Evolutionary conservation across 2,113 vertebrate genomes (phyloP).

Genomic region (Trachemys scripta): DNA sequence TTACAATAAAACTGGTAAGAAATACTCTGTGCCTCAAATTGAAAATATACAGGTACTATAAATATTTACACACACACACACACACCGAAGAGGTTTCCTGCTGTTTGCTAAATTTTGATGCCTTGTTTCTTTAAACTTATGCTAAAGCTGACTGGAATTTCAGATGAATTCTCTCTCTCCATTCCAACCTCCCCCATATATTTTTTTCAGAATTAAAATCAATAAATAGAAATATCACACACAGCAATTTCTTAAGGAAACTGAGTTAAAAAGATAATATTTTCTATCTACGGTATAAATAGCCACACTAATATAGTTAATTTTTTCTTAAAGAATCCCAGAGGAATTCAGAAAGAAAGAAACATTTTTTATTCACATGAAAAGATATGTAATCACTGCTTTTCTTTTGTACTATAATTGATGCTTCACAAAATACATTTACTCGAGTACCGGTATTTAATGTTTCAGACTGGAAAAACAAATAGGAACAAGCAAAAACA

Average conservation of each 20-base stretch:
- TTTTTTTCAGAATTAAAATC: neutral
- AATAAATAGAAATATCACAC: constrained; percentile 30
- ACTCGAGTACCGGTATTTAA: constrained; percentile 4
- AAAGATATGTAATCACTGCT: constrained; percentile 38
- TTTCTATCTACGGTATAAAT: constrained; percentile 10
- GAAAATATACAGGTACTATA: neutral
- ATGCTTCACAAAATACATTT: constrained; percentile 45
- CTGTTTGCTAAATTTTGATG: constrained; percentile 58
- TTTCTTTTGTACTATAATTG: constrained; percentile 38
- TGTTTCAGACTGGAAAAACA: constrained; percentile 52
- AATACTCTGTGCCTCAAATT: neutral
- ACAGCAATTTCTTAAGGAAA: neutral
- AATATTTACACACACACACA: too few relatives aligned
- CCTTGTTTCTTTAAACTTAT: constrained; percentile 60
- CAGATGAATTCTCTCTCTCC: constrained; percentile 4
- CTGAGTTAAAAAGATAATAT: neutral
- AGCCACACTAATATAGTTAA: constrained; percentile 30
- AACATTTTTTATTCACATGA: neutral
- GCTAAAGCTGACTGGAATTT: constrained; percentile 53
- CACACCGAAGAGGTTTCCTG: constrained; percentile 3
- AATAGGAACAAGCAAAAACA: constrained; percentile 39
- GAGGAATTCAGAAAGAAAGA: constrained; percentile 6
- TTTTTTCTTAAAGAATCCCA: constrained; percentile 44
- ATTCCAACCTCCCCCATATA: neutral
- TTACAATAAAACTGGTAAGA: neutral